Conservation (phyloP, 1,140 invertebrate species). For the Dysdera silvatica region DNA sequence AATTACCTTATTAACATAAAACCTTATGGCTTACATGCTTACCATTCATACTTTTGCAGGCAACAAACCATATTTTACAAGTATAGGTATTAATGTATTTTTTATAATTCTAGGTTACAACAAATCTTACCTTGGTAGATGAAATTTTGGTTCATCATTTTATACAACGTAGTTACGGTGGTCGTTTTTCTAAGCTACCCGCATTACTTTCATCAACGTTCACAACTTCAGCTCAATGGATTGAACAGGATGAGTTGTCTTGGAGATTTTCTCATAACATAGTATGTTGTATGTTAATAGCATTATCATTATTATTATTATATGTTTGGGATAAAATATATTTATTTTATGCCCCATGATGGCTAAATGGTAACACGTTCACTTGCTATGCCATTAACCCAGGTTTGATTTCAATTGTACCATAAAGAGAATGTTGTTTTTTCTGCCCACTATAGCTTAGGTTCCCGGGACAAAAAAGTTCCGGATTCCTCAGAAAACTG, state of each 20-base stretch:
- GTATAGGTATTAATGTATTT: too few relatives aligned
- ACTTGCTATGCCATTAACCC: too few relatives aligned
- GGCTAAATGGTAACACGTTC: too few relatives aligned
- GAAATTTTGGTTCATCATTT: constrained; percentile 3
- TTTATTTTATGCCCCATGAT: not conserved
- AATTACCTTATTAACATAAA: not conserved
- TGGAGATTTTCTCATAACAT: constrained; percentile 20
- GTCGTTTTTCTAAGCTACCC: not conserved
- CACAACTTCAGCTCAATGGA: constrained; percentile 19
- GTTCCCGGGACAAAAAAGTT: too few relatives aligned
- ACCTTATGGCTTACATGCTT: not conserved
- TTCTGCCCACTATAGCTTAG: too few relatives aligned
- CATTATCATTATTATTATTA: not conserved
- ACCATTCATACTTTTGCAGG: not conserved
- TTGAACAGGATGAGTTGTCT: constrained; percentile 11
- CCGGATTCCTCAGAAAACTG: too few relatives aligned
- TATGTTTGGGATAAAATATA: not conserved
- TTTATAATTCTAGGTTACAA: too few relatives aligned
- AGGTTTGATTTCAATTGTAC: too few relatives aligned
- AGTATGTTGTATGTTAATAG: not conserved
- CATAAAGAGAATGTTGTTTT: too few relatives aligned
- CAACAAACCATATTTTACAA: too few relatives aligned
- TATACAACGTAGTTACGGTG: not conserved
- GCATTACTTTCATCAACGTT: not conserved
- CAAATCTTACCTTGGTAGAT: not conserved